Conservation (phyloP, 2,888 invertebrate species). For the Philopedon plagiatum region DNA sequence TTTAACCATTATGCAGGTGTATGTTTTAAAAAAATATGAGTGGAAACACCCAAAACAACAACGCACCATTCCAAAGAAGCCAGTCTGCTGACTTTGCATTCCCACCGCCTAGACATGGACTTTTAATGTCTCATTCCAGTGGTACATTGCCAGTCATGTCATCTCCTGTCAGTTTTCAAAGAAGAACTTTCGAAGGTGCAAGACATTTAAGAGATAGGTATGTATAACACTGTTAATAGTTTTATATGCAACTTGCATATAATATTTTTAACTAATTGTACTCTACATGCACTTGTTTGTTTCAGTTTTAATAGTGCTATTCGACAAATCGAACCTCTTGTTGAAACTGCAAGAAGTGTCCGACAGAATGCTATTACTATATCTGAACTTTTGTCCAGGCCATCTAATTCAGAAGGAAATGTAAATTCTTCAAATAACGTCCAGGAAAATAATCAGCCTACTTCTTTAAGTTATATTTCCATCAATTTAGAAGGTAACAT, state of each 20-base stretch:
- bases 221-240: too few species aligned
- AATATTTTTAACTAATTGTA: too few species aligned
- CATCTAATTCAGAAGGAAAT: slow-evolving; percentile 46
- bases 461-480: slow-evolving; percentile 40
- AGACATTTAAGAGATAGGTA: slow-evolving; percentile 61
- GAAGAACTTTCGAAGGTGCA: slow-evolving; percentile 64
- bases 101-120: slow-evolving; percentile 50
- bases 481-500: slow-evolving; percentile 48
- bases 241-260: too few species aligned
- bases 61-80: slow-evolving; percentile 55
- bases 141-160: slow-evolving; percentile 52
- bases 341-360: slow-evolving; percentile 73
- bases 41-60: slow-evolving; percentile 27
- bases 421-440: slow-evolving; percentile 41
- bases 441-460: slow-evolving; percentile 31
- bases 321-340: slow-evolving; percentile 77
- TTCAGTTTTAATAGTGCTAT: slow-evolving; percentile 67
- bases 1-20: background rate
- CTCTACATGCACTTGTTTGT: background rate
- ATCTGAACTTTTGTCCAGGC: slow-evolving; percentile 37
- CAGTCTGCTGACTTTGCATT: slow-evolving; percentile 56
- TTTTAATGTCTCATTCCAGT: slow-evolving; percentile 53
- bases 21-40: slow-evolving; percentile 34
- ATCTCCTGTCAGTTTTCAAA: slow-evolving; percentile 55
- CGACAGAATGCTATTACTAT: slow-evolving; percentile 59